A percentile compares a stretch with the other conserved stretches of the same genome.
These are phyloP conservation scores for Uria aalge DNA, from an alignment of 2,113 vertebrate genomes.

Conservation along the genomic window DNA sequence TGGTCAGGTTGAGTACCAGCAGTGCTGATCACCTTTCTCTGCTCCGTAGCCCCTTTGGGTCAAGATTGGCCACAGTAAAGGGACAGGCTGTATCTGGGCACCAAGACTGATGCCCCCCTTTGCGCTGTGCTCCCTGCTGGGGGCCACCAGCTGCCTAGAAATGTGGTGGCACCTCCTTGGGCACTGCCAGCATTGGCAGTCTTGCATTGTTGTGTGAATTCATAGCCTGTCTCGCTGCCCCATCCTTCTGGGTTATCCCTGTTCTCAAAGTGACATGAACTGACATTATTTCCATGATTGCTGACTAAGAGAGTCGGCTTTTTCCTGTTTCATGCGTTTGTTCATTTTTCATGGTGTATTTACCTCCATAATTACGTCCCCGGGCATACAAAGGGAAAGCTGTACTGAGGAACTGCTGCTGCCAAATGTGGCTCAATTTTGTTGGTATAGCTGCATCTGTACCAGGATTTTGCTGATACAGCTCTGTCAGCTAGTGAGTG, in stretches of 20 bases:
- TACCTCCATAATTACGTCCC: not conserved
- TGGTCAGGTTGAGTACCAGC: not conserved
- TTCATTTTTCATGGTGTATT: not conserved
- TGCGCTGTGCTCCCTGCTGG: not conserved
- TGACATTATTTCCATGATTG: not conserved
- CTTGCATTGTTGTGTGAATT: not conserved
- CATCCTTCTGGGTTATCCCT: not conserved
- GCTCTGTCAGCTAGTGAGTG: not conserved
- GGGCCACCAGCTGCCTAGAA: not conserved
- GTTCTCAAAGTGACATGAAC: not conserved
- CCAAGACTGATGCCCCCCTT: accelerated
- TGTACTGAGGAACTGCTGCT: not conserved
- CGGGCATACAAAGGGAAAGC: not conserved
- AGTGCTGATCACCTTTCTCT: not conserved
- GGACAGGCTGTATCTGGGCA: not conserved
- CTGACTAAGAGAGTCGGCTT: not conserved
- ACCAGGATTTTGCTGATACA: not conserved
- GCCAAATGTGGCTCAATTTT: not conserved
- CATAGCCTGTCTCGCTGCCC: accelerated
- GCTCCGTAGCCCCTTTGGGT: not conserved
- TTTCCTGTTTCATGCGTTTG: not conserved
- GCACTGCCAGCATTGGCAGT: not conserved
- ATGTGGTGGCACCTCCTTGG: not conserved
- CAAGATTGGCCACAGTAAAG: not conserved
- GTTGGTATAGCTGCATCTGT: not conserved